phyloP scores from a whole-genome alignment of 2,113 vertebrate species.

The Tenebrosternarchus preto region DNA sequence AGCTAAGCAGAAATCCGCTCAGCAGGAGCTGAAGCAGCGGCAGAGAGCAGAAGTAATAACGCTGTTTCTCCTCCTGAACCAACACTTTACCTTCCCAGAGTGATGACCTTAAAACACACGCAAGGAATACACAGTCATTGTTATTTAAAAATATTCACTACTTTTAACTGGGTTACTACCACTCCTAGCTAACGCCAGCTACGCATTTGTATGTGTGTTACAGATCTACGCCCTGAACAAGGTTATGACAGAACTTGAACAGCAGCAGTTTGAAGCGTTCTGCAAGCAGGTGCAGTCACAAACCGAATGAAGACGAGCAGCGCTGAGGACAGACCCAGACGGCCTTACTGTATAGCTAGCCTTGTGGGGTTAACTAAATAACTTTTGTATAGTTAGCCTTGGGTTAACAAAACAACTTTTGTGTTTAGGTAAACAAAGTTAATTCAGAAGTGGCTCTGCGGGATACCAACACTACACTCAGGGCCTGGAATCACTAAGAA shows the following conservation, averaged over 20 bases:
- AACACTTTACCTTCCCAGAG: no score
- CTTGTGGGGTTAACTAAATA: neutral
- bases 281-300: constrained; percentile 94
- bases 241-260: constrained; percentile 95
- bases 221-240: constrained; percentile 96
- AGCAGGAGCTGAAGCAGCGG: constrained; percentile 91
- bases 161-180: no score
- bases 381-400: neutral
- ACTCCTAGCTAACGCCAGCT: no score
- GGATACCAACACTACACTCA: neutral
- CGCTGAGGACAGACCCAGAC: neutral
- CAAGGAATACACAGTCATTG: no score
- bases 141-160: no score
- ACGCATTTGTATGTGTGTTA: neutral
- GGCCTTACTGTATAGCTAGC: neutral
- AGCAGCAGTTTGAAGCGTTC: constrained; percentile 96
- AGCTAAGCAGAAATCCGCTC: constrained; percentile 85
- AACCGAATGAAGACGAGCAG: constrained; percentile 78
- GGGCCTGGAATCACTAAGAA: neutral
- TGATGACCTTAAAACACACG: no score
- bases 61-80: neutral
- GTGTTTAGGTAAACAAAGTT: neutral
- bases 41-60: constrained; percentile 86
- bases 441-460: neutral
- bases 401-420: neutral